Conservation (phyloP, 1,140 invertebrate genomes). For the Drosophila nasuta region DNA sequence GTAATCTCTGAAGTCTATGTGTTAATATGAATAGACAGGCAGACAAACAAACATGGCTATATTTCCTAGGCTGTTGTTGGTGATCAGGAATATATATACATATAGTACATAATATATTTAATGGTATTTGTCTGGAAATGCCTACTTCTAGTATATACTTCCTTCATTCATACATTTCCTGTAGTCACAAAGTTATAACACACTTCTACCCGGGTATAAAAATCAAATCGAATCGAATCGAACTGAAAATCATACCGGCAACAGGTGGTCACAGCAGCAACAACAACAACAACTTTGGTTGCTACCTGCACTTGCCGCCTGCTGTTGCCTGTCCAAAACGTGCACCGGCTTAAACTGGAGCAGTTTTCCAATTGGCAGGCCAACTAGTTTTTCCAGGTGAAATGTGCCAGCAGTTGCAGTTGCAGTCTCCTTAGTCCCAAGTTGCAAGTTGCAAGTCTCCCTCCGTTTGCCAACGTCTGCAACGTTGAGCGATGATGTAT, state of each 20-base stretch:
- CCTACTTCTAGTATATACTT: too few species aligned
- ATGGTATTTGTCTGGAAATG: too few species aligned
- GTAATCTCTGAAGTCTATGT: too few species aligned
- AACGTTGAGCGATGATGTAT: constrained; percentile 76
- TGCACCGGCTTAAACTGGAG: constrained; percentile 80
- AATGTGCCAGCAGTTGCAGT: constrained; percentile 44
- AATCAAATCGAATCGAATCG: background rate
- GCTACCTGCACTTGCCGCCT: constrained; percentile 8
- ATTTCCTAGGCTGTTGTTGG: too few species aligned
- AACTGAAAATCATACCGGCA: constrained; percentile 35
- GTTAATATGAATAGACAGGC: too few species aligned
- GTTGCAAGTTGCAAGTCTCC: background rate
- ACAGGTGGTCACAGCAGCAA: constrained; percentile 58
- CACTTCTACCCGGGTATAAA: too few species aligned
- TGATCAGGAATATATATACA: too few species aligned
- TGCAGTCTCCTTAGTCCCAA: background rate
- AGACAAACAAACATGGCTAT: too few species aligned
- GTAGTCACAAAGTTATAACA: too few species aligned
- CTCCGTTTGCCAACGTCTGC: constrained; percentile 2
- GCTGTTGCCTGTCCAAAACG: constrained; percentile 62
- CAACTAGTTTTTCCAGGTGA: constrained; percentile 71
- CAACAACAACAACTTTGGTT: background rate
- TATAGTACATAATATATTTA: too few species aligned
- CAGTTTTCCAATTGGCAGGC: constrained; percentile 74
- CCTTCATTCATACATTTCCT: too few species aligned